Evolutionary conservation across 2,797 vertebrate species (phyloP).

Genomic region (Sparidentex hasta): DNA sequence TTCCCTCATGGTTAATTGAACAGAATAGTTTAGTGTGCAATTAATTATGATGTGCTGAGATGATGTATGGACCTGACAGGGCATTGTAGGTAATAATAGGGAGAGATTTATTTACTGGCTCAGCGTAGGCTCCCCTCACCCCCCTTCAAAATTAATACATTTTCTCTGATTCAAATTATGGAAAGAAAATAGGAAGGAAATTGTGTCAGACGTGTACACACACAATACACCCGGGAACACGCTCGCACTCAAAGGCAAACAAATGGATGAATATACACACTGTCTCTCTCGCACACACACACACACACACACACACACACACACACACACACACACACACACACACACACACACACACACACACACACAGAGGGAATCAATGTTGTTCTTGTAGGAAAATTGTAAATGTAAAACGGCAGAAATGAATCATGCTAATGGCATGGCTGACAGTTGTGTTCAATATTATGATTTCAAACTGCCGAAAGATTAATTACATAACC

Average conservation of each 20-base stretch:
- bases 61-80: conserved; percentile 87
- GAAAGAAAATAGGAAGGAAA: conserved; percentile 87
- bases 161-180: conserved; percentile 88
- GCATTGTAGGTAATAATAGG: conserved; percentile 86
- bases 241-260: conserved; percentile 60
- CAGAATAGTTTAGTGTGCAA: conserved; percentile 87
- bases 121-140: conserved; percentile 75
- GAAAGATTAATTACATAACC: conserved; percentile 89
- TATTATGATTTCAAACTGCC: conserved; percentile 88
- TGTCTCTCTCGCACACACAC: conserved; percentile 28
- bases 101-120: conserved; percentile 87
- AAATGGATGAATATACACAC: conserved; percentile 57
- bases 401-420: conserved; percentile 88
- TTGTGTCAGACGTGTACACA: conserved; percentile 81
- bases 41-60: conserved; percentile 89
- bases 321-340: conserved; percentile 60
- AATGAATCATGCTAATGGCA: conserved; percentile 91
- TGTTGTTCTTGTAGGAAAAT: conserved; percentile 88
- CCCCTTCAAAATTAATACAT: conserved; percentile 84
- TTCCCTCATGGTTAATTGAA: conserved; percentile 86
- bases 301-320: conserved; percentile 53
- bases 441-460: conserved; percentile 88
- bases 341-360: conserved; percentile 39
- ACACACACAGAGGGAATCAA: conserved; percentile 77
- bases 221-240: conserved; percentile 67